Evolutionary conservation across 2,888 invertebrate genomes (phyloP).

Genomic region (Drosophila melanosoma): DNA sequence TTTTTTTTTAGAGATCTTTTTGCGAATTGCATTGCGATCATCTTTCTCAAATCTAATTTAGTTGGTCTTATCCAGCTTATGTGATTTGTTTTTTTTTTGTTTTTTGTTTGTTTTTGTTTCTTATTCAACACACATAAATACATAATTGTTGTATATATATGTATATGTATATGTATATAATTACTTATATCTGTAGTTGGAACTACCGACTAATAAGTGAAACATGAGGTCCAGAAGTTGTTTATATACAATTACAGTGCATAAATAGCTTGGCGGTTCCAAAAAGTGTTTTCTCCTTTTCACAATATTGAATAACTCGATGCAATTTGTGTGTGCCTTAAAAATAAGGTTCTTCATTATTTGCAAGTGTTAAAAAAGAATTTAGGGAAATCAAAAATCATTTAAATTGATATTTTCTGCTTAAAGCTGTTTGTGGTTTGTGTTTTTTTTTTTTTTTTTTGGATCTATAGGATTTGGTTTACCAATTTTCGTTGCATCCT

Average conservation of each 20-base stretch:
- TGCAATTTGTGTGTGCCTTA: conserved; percentile 18
- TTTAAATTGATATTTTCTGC: not conserved
- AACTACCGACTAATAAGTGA: conserved; percentile 60
- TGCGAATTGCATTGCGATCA: conserved; percentile 31
- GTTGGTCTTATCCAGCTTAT: conserved; percentile 79
- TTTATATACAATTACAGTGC: conserved; percentile 58
- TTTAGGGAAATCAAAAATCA: not conserved
- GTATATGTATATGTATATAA: conserved; percentile 33
- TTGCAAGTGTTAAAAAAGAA: not conserved
- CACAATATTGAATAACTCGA: conserved; percentile 22
- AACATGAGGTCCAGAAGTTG: conserved; percentile 79
- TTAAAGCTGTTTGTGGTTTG: conserved; percentile 37
- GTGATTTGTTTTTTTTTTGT: conserved; percentile 31
- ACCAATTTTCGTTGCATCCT: conserved; percentile 59
- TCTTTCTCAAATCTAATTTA: conserved; percentile 62
- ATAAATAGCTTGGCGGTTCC: conserved; percentile 49
- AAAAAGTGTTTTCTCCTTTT: conserved; percentile 35
- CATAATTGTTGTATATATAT: conserved; percentile 49
- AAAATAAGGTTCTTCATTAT: not conserved
- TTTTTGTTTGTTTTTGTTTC: conserved; percentile 34
- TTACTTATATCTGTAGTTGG: conserved; percentile 21
- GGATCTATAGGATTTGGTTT: conserved; percentile 8
- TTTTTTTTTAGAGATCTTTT: conserved; percentile 23
- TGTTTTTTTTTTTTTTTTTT: not conserved
- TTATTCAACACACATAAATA: conserved; percentile 50